Evolutionary conservation across 2,113 vertebrate species (phyloP).

Genomic region (Triplophysa dalaica): DNA sequence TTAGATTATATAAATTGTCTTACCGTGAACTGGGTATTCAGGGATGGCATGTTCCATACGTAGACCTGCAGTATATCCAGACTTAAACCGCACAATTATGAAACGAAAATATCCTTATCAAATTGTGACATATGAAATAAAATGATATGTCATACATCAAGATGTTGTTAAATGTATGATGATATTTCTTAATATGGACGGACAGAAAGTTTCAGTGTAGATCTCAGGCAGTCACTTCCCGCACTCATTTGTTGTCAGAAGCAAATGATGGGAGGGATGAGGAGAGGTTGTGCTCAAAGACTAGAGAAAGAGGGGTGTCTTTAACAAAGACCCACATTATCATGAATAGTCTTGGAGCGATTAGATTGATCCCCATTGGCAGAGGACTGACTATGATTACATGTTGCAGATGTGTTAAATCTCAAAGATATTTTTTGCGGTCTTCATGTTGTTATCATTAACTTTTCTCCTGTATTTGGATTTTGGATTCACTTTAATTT

Average conservation of each 20-base stretch:
- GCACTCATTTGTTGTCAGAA: slow-evolving; percentile 37
- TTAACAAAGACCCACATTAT: slow-evolving; percentile 1
- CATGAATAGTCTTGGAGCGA: not conserved
- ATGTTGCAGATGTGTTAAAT: not conserved
- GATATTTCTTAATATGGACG: not conserved
- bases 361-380: slow-evolving; percentile 22
- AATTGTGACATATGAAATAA: not conserved
- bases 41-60: slow-evolving; percentile 8
- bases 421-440: not conserved
- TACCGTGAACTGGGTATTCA: slow-evolving; percentile 18
- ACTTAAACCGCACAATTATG: not conserved
- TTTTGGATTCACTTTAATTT: too few species aligned
- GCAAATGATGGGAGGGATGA: slow-evolving; percentile 34
- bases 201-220: slow-evolving; percentile 26
- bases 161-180: not conserved
- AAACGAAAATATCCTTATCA: not conserved
- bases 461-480: not conserved
- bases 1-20: not conserved
- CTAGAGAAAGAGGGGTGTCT: slow-evolving; percentile 9
- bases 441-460: slow-evolving; percentile 8
- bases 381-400: slow-evolving; percentile 7
- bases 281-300: not conserved
- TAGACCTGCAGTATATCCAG: not conserved
- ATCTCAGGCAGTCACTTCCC: slow-evolving; percentile 28
- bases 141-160: not conserved